A percentile compares a stretch with the other conserved stretches of the same genome.
These are phyloP conservation scores for Phylloscopus trochilus DNA, from an alignment of 2,113 vertebrate species.

Conservation along the genomic window DNA sequence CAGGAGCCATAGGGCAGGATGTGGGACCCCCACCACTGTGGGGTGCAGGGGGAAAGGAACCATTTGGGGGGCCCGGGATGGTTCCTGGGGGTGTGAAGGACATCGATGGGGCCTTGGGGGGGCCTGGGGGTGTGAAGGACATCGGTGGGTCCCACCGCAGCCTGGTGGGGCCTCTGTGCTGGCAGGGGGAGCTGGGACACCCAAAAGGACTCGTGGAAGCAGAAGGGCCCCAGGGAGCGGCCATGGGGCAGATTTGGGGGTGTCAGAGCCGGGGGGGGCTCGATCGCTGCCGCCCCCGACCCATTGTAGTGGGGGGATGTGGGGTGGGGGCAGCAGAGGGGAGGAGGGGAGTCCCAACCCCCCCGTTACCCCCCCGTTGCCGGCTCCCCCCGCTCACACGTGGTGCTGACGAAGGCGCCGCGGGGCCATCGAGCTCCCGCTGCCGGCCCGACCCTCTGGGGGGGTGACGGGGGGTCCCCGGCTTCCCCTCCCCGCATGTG, in stretches of 20 bases:
- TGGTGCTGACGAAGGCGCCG: too few relatives aligned
- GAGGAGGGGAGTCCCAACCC: neutral
- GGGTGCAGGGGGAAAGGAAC: neutral
- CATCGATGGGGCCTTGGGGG: neutral
- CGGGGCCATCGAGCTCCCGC: too few relatives aligned
- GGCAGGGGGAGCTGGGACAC: too few relatives aligned
- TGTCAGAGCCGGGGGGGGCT: neutral
- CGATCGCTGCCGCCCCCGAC: neutral
- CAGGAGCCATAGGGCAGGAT: neutral
- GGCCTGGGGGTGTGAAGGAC: neutral
- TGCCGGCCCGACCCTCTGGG: too few relatives aligned
- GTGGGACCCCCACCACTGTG: fast-evolving
- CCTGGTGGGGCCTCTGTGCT: neutral
- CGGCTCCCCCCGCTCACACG: too few relatives aligned
- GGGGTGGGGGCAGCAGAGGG: too few relatives aligned
- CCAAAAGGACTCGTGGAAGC: neutral
- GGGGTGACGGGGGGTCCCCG: too few relatives aligned
- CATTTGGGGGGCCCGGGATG: neutral
- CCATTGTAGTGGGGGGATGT: too few relatives aligned
- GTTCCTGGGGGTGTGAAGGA: neutral
- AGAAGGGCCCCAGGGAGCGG: neutral
- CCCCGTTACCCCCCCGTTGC: too few relatives aligned
- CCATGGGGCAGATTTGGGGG: neutral
- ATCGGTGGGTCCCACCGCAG: neutral
- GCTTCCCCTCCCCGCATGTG: too few relatives aligned